Evolutionary conservation across 2,113 vertebrate species (phyloP).

Genomic region (Pangasianodon hypophthalmus): DNA sequence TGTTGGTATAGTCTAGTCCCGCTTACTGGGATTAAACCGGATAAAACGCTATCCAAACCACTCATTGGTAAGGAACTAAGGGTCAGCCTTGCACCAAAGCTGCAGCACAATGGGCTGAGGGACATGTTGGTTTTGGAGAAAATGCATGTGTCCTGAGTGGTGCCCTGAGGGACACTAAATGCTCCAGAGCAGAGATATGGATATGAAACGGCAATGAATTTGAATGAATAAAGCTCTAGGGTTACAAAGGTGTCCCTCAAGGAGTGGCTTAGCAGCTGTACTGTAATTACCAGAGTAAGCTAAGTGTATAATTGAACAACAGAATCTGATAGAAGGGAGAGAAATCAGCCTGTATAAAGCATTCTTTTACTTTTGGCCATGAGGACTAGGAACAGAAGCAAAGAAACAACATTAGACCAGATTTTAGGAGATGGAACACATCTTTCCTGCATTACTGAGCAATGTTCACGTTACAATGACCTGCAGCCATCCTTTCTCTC

Average conservation of each 20-base stretch:
- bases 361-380: conserved; percentile 64
- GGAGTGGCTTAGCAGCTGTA: not conserved
- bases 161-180: conserved; percentile 54
- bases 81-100: conserved; percentile 64
- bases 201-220: not conserved
- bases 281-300: not conserved
- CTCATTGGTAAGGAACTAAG: conserved; percentile 67
- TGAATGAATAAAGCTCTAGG: not conserved
- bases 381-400: conserved; percentile 40
- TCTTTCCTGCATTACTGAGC: conserved; percentile 48
- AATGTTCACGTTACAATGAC: conserved; percentile 37
- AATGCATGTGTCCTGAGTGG: conserved; percentile 62
- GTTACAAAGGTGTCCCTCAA: not conserved
- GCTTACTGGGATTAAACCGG: conserved; percentile 69
- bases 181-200: not conserved
- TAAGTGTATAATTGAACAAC: conserved; percentile 56
- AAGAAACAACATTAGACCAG: conserved; percentile 14
- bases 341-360: conserved; percentile 61
- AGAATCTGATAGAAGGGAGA: conserved; percentile 64
- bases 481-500: conserved; percentile 21
- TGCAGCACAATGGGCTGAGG: conserved; percentile 65
- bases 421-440: conserved; percentile 3
- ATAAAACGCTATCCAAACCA: conserved; percentile 69
- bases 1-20: conserved; percentile 55
- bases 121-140: conserved; percentile 66